Percentiles rank a stretch among this genome's conserved stretches.
Conservation (phyloP, 2,888 invertebrate species). For the Agrenia bidenticulata region DNA sequence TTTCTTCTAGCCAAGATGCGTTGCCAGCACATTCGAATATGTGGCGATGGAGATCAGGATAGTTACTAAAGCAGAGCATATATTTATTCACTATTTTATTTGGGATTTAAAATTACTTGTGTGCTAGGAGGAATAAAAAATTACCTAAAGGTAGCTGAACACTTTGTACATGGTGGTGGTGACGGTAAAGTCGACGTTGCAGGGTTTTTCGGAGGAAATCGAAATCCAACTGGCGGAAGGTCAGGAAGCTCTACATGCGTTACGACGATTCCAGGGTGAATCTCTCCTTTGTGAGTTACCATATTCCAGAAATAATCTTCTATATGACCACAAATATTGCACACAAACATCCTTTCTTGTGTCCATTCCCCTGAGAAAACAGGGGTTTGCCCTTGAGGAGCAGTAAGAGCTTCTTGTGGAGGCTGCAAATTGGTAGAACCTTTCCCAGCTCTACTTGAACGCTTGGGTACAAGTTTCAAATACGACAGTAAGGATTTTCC, state of each 20-base stretch:
- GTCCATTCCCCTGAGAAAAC: constrained; percentile 52
- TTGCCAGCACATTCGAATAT: constrained; percentile 53
- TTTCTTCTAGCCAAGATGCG: constrained; percentile 42
- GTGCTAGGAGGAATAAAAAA: not conserved
- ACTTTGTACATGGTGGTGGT: constrained; percentile 50
- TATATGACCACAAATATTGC: constrained; percentile 49
- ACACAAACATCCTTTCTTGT: constrained; percentile 44
- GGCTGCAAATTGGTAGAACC: not conserved
- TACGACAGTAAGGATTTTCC: constrained; percentile 50
- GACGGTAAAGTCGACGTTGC: constrained; percentile 3
- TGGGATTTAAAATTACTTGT: no score
- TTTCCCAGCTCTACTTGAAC: constrained; percentile 45
- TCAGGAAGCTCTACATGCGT: constrained; percentile 50
- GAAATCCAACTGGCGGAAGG: constrained; percentile 25
- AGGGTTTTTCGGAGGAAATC: not conserved
- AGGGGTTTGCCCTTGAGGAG: constrained; percentile 15
- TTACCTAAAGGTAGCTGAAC: constrained; percentile 45
- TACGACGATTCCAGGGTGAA: constrained; percentile 50
- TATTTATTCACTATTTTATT: not conserved
- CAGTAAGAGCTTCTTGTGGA: not conserved
- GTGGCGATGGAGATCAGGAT: constrained; percentile 50
- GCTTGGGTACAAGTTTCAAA: constrained; percentile 48
- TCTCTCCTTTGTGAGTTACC: constrained; percentile 52
- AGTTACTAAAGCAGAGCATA: constrained; percentile 22
- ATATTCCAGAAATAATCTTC: constrained; percentile 52